Base-by-base conservation (phyloP, 2,797 vertebrate species). In the Hippoglossus hippoglossus region DNA sequence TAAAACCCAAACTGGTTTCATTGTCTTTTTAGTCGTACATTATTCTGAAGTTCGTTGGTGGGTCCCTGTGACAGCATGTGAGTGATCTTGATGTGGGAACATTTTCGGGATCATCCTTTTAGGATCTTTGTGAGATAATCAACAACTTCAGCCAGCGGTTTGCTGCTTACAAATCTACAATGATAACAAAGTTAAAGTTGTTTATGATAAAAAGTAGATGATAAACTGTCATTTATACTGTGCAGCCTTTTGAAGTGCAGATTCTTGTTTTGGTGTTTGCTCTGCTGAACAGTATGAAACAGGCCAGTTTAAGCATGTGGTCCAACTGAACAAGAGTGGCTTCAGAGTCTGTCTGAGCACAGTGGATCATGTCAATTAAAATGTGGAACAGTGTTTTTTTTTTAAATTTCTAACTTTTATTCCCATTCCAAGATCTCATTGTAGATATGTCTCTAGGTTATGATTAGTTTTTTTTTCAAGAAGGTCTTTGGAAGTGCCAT, bases 71-170 rank as follows among this genome's bases (percentile, higher is more conserved):
- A 63, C 44, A 46, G 44, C 44, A 19, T 19, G 18, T 8, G 18
- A 7, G 18, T 51, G 53, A 62, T 51, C 21, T 65, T 21, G 50
- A 74, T 62, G 39, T 0, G 31, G 63, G 62, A 73, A 71, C 13
- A 70, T 65, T 66, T 72, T 67, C 2, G 51, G 63, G 22, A 66
- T 57, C 12, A 19, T 66, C 44, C 2, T 62, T 68, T 69, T 15
- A 54, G 44, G 31, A 83, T 79, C 19, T 41, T 18, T 50, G 21
- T 39, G 6, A 78, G 73, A 82, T 83, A 63, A 71, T 77, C 39
- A 63, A 34, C 2, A 64, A 62, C 41, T 68, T 78, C 50, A 84
- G 65, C 71, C 31, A 73, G 31, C 25, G 13, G 10, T 67, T 24
- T 77, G 0, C 19, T 60, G 28, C 26, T 71, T 46, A 24, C 36